Conservation (phyloP, 2,888 invertebrate species). For the Acanthosepion pharaonis region DNA sequence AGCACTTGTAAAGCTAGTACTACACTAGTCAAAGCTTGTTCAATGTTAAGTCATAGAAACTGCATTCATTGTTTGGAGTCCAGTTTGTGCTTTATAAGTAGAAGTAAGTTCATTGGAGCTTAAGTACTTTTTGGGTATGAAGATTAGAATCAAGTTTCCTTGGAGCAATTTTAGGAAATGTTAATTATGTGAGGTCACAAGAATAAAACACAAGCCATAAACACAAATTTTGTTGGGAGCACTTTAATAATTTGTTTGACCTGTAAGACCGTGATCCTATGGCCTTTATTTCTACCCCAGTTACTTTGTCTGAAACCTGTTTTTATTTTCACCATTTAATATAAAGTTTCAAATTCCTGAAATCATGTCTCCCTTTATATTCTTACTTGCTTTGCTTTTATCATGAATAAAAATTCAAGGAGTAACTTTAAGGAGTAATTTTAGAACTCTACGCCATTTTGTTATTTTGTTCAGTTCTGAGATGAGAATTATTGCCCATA, state of each 20-base stretch:
- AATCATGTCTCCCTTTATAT: not conserved
- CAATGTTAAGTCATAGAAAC: not conserved
- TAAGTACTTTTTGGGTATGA: not conserved
- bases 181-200: not conserved
- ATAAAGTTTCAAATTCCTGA: not conserved
- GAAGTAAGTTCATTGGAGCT: not conserved
- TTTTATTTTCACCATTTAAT: not conserved
- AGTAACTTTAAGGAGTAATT: not conserved
- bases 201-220: conserved; percentile 33
- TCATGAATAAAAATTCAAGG: not conserved
- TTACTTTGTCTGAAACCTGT: not conserved
- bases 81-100: not conserved
- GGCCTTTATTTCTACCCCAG: not conserved
- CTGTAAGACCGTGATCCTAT: not conserved
- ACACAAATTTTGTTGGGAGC: conserved; percentile 20
- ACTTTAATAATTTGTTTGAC: not conserved
- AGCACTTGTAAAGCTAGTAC: too few species aligned
- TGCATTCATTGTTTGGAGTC: not conserved
- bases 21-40: not conserved
- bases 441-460: not conserved
- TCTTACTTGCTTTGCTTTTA: not conserved
- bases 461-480: not conserved
- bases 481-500: not conserved
- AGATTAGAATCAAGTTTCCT: not conserved
- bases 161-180: conserved; percentile 18